A percentile compares a stretch with the other conserved stretches of the same genome.
These are phyloP conservation scores for Ophraella communa DNA, from an alignment of 2,888 invertebrate species.

Conservation along the genomic window DNA sequence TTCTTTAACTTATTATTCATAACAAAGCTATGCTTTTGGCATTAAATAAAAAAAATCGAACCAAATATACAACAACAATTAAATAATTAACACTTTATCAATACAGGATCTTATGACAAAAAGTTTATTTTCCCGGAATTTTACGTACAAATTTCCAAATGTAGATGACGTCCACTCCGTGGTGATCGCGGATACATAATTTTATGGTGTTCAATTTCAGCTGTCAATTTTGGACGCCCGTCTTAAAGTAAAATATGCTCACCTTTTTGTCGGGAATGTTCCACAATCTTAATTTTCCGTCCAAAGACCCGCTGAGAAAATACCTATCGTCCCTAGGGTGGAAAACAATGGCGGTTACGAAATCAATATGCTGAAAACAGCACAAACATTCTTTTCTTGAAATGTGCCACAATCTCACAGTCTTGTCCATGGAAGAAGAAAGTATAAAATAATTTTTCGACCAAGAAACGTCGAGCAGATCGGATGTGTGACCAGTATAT, in stretches of 20 bases:
- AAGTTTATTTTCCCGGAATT: too few species aligned
- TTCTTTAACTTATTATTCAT: too few species aligned
- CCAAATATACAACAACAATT: too few species aligned
- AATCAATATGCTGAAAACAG: conserved; percentile 98
- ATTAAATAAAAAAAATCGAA: too few species aligned
- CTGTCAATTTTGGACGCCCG: too few species aligned
- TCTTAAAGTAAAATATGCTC: neutral
- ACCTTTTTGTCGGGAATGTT: conserved; percentile 98
- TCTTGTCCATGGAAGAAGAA: conserved; percentile 99
- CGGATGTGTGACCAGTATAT: conserved; percentile 94
- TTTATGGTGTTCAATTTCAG: too few species aligned
- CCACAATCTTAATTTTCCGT: conserved; percentile 98
- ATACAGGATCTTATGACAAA: too few species aligned
- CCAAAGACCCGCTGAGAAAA: conserved; percentile 95
- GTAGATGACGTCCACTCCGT: too few species aligned
- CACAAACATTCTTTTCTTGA: conserved; percentile 96
- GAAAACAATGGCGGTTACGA: conserved; percentile 98
- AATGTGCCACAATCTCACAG: conserved; percentile 97
- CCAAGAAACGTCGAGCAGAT: conserved; percentile 96
- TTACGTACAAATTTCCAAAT: too few species aligned
- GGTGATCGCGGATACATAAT: too few species aligned
- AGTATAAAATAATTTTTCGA: conserved; percentile 97
- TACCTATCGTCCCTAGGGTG: conserved; percentile 91
- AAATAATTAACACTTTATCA: too few species aligned
- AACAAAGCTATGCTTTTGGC: too few species aligned